Percentiles rank a stretch among this genome's conserved stretches.
phyloP scores from a whole-genome alignment of 2,113 vertebrate species.

The Patagioenas fasciata region DNA sequence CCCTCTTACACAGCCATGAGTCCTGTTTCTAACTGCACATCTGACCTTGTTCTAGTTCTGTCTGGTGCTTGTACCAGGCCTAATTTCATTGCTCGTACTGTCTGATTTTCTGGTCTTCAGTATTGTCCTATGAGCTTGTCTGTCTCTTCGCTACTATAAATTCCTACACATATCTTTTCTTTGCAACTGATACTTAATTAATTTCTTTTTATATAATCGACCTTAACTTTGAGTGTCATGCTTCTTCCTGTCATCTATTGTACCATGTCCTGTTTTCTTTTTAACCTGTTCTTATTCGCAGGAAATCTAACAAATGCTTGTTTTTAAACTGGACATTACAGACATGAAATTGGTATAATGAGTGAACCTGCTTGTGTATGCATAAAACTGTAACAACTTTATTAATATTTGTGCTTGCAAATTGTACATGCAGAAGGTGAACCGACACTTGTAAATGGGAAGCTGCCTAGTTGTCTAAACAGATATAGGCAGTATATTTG shows the following conservation, averaged over 20 bases:
- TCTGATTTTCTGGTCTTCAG: background rate
- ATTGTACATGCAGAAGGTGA: background rate
- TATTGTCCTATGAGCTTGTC: background rate
- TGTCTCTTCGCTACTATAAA: background rate
- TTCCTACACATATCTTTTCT: background rate
- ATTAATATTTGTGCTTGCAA: background rate
- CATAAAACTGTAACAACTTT: background rate
- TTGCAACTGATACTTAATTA: background rate
- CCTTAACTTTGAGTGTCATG: background rate
- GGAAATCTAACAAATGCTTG: background rate
- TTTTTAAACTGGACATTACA: background rate
- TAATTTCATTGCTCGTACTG: background rate
- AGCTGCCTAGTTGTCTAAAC: background rate
- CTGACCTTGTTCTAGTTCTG: background rate
- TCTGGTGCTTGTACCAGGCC: accelerated
- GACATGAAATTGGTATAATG: background rate
- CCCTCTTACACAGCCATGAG: background rate
- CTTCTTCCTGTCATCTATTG: background rate
- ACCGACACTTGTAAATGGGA: background rate
- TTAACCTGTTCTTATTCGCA: background rate
- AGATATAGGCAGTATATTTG: background rate
- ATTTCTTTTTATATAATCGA: background rate
- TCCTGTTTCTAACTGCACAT: background rate
- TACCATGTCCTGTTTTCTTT: background rate
- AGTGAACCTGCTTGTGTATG: background rate